phyloP scores from a whole-genome alignment of 2,888 invertebrate species.

The Gasteruption jaculator region DNA sequence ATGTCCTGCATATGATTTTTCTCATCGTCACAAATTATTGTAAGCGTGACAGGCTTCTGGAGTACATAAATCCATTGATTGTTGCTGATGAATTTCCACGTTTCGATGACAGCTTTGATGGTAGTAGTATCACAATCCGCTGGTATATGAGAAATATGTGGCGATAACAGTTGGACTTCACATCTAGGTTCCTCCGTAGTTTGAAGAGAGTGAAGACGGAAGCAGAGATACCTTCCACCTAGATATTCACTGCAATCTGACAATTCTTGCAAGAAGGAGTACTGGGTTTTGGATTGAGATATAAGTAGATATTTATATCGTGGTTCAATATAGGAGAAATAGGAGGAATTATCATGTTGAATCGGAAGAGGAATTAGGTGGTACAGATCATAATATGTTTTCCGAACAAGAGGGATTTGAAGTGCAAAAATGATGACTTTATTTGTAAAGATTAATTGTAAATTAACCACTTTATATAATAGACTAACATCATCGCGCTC shows the following conservation, averaged over 20 bases:
- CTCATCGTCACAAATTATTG: constrained; percentile 14
- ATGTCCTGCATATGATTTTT: constrained; percentile 20
- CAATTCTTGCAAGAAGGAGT: constrained; percentile 12
- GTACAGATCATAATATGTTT: constrained; percentile 15
- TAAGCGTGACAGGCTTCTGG: constrained; percentile 16
- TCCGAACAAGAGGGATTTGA: constrained; percentile 19
- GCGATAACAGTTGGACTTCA: constrained; percentile 17
- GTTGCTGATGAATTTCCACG: constrained; percentile 18
- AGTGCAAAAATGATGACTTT: constrained; percentile 19
- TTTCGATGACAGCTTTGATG: constrained; percentile 18
- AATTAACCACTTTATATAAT: constrained; percentile 13
- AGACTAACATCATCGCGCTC: constrained; percentile 9
- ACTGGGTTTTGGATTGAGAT: constrained; percentile 19
- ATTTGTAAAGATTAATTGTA: constrained; percentile 9
- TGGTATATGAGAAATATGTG: constrained; percentile 16
- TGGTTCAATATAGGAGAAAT: constrained; percentile 19
- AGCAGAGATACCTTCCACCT: constrained; percentile 12
- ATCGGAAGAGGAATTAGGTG: constrained; percentile 20
- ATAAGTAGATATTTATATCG: constrained; percentile 13
- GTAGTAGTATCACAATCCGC: constrained; percentile 15
- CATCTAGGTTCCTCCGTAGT: constrained; percentile 13
- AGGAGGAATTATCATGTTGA: constrained; percentile 16
- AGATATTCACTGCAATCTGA: constrained; percentile 11
- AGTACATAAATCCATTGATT: constrained; percentile 22
- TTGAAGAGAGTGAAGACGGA: constrained; percentile 4